phyloP scores from a whole-genome alignment of 2,113 vertebrate species.

The Anser cygnoides region DNA sequence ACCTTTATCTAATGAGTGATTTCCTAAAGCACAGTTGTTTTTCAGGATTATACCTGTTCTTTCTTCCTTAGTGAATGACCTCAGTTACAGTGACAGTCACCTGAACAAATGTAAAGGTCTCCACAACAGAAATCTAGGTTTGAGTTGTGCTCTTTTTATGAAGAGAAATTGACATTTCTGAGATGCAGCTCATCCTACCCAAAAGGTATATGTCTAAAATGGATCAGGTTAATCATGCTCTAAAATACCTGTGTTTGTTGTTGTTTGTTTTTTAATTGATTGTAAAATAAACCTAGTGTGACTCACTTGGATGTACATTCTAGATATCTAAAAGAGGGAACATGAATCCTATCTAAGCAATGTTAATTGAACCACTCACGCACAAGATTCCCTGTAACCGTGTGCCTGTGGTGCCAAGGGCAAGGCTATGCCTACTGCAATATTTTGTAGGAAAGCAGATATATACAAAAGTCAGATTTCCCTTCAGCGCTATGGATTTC shows the following conservation, averaged over 20 bases:
- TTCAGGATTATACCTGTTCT: neutral
- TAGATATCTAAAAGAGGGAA: neutral
- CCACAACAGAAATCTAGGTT: neutral
- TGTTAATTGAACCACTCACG: neutral
- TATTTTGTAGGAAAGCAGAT: neutral
- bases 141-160: neutral
- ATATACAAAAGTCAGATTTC: neutral
- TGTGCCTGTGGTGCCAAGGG: neutral
- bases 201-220: neutral
- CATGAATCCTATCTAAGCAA: neutral
- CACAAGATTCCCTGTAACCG: neutral
- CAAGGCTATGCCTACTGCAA: neutral
- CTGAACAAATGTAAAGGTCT: neutral
- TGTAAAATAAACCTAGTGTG: neutral
- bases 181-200: neutral
- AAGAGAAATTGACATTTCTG: neutral
- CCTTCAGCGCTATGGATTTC: neutral
- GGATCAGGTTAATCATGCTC: neutral
- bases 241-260: neutral
- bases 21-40: neutral
- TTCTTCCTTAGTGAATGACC: neutral
- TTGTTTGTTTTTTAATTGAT: neutral
- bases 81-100: neutral
- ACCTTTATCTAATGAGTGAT: neutral
- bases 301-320: neutral